phyloP scores from a whole-genome alignment of 37 sponge, comb jelly and placozoan species.

The Chondrosia reniformis region DNA sequence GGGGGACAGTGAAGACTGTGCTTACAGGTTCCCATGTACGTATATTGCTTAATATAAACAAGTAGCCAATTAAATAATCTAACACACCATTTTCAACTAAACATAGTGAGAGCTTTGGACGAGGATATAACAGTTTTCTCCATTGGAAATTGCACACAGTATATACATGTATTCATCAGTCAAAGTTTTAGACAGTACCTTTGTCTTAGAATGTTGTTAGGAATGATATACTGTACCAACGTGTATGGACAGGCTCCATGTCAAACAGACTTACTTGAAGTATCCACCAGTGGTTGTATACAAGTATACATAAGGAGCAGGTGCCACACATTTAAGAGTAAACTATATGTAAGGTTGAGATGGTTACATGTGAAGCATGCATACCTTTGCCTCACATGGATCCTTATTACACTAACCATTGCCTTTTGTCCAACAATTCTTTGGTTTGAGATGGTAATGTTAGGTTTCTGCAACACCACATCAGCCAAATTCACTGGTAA shows the following conservation, averaged over 20 bases:
- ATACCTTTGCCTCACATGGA: not conserved
- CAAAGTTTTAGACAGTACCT: not conserved
- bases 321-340: slow-evolving; percentile 26
- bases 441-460: slow-evolving; percentile 30
- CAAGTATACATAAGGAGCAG: slow-evolving; percentile 77
- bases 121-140: too few relatives aligned
- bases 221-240: too few relatives aligned
- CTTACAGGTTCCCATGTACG: too few relatives aligned
- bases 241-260: too few relatives aligned
- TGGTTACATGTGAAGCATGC: not conserved
- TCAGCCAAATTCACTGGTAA: slow-evolving; percentile 55
- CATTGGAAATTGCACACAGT: too few relatives aligned
- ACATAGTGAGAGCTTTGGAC: too few relatives aligned
- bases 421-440: not conserved
- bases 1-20: too few relatives aligned
- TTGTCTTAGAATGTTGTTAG: not conserved
- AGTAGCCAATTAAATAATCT: too few relatives aligned
- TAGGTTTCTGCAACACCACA: slow-evolving; percentile 34
- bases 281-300: slow-evolving; percentile 33
- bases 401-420: not conserved
- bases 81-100: too few relatives aligned
- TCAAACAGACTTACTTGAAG: slow-evolving; percentile 43
- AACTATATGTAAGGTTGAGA: slow-evolving; percentile 39
- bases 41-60: too few relatives aligned
- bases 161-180: not conserved